These are phyloP conservation scores for Nettapus auritus DNA, from an alignment of 2,113 vertebrate genomes.

Conservation along the genomic window DNA sequence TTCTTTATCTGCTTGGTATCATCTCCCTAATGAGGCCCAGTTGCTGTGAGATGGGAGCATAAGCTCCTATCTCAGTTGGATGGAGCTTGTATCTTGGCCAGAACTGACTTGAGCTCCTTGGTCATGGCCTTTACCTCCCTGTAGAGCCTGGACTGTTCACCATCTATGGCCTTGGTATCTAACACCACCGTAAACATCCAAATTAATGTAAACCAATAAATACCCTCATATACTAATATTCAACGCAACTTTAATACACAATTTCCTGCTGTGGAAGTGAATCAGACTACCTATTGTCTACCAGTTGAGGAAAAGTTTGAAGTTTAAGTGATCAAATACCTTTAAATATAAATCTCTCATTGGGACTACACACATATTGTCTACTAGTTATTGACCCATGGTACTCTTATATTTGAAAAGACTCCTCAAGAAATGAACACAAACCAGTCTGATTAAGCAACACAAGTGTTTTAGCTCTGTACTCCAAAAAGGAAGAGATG, in stretches of 20 bases:
- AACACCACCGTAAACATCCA: not conserved
- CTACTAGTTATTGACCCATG: not conserved
- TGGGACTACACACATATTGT: not conserved
- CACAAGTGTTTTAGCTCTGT: not conserved
- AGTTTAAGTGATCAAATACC: not conserved
- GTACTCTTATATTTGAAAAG: not conserved
- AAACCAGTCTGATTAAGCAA: not conserved
- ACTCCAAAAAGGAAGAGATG: not conserved
- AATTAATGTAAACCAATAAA: not conserved
- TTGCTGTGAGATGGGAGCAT: not conserved
- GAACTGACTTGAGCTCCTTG: not conserved
- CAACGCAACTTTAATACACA: not conserved
- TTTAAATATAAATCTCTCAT: not conserved
- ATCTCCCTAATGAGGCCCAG: not conserved
- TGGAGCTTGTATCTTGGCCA: not conserved
- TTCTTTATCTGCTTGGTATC: not conserved
- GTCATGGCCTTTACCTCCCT: not conserved
- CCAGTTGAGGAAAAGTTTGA: not conserved
- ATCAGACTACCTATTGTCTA: not conserved
- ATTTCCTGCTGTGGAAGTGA: not conserved
- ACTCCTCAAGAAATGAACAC: not conserved
- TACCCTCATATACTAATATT: not conserved
- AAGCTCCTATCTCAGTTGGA: not conserved
- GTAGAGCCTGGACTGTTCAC: not conserved
- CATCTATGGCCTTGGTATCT: fast-evolving